Percentiles rank a stretch among this genome's conserved stretches.
Conservation (phyloP, 1,140 invertebrate genomes). For the Sycophaga agraensis region DNA sequence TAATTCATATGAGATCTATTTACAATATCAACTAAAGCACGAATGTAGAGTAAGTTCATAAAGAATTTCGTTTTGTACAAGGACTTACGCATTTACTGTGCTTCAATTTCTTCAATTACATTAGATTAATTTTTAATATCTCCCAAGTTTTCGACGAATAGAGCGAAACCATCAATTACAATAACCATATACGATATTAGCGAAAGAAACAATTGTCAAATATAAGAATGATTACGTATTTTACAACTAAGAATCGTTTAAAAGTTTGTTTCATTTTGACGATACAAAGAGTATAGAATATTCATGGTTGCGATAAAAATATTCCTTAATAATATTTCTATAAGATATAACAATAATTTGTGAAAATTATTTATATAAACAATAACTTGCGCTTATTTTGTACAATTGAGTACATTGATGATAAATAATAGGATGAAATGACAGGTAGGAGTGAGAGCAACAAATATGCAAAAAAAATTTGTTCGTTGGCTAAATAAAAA, state of each 20-base stretch:
- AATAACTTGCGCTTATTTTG: neutral
- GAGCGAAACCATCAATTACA: neutral
- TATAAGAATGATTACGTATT: neutral
- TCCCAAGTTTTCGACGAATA: neutral
- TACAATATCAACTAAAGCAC: conserved; percentile 12
- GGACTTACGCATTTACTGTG: neutral
- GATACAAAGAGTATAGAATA: too few relatives aligned
- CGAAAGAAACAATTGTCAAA: too few relatives aligned
- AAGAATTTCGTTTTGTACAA: conserved; percentile 2
- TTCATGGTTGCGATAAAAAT: too few relatives aligned
- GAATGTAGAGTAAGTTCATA: neutral
- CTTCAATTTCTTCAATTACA: conserved; percentile 6
- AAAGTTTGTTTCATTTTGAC: too few relatives aligned
- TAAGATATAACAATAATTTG: neutral
- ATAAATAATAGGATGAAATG: neutral
- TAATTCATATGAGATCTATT: neutral
- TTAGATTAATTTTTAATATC: neutral
- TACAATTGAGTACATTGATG: neutral
- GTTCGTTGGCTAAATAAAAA: neutral
- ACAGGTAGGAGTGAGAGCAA: neutral
- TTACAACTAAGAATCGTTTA: neutral
- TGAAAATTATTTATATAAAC: conserved; percentile 1
- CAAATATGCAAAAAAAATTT: neutral
- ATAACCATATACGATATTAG: neutral
- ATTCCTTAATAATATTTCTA: neutral